phyloP scores from a whole-genome alignment of 2,797 vertebrate species.

The Dicrostonyx torquatus region DNA sequence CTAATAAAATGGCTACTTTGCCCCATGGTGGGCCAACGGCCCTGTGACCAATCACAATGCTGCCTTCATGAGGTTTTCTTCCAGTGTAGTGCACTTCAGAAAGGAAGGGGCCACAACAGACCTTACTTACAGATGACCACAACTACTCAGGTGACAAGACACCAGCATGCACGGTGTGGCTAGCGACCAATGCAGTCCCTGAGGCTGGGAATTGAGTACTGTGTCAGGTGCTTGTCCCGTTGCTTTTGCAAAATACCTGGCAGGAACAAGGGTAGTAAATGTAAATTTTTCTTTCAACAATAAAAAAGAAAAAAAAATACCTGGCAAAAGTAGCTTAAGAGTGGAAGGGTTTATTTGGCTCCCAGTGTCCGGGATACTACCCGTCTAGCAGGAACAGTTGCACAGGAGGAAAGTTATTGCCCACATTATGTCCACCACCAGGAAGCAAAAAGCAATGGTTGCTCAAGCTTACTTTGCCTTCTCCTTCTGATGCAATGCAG shows the following conservation, averaged over 20 bases:
- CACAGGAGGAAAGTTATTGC: not conserved
- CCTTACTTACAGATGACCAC: constrained; percentile 66
- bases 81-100: not conserved
- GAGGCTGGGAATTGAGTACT: not conserved
- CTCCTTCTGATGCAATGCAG: not conserved
- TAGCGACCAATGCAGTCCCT: constrained; percentile 70
- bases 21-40: not conserved
- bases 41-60: not conserved
- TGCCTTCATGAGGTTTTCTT: not conserved
- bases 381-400: not conserved
- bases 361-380: not conserved
- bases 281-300: too few species aligned
- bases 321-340: not conserved
- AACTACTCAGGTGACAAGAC: constrained; percentile 50
- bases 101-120: constrained; percentile 13
- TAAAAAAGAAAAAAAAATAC: too few species aligned
- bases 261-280: too few species aligned
- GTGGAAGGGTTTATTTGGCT: not conserved
- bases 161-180: constrained; percentile 41
- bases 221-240: not conserved
- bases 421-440: too few species aligned
- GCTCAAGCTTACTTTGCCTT: not conserved
- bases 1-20: not conserved
- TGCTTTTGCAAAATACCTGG: not conserved
- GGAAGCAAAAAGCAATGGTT: not conserved